A percentile compares a stretch with the other conserved stretches of the same genome.
Conservation (phyloP, 2,888 invertebrate genomes). For the Malthinus seriepunctatus region DNA sequence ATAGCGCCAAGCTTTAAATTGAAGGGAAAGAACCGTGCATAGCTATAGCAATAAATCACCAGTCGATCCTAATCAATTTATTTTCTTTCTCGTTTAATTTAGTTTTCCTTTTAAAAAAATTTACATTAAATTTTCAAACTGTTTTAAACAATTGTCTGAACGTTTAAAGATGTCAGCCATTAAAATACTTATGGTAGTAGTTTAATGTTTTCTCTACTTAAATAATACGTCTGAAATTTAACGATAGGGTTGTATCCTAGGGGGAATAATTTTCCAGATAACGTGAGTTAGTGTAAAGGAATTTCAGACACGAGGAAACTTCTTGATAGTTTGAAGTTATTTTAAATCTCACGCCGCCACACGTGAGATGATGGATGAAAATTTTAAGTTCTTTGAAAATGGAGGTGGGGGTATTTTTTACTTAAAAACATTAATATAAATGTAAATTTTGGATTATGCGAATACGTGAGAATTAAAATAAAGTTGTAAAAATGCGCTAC, state of each 20-base stretch:
- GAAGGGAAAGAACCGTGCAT: not conserved
- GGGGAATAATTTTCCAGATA: constrained; percentile 8
- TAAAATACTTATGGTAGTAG: not conserved
- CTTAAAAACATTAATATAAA: too few species aligned
- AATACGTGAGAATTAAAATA: too few species aligned
- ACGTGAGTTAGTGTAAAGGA: constrained; percentile 6
- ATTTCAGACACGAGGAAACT: constrained; percentile 4
- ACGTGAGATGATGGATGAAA: not conserved
- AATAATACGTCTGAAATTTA: not conserved
- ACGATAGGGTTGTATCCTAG: constrained; percentile 3
- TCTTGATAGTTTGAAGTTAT: constrained; percentile 6
- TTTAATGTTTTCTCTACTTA: constrained; percentile 1
- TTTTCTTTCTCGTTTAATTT: not conserved
- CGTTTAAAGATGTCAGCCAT: too few species aligned
- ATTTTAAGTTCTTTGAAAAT: too few species aligned
- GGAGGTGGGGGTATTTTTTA: too few species aligned
- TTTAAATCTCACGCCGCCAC: not conserved
- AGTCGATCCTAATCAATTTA: not conserved
- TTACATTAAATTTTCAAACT: too few species aligned
- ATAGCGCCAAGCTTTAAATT: not conserved
- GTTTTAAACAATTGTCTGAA: too few species aligned
- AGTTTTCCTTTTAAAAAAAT: too few species aligned
- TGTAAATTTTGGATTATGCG: too few species aligned
- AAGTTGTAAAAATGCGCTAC: too few species aligned
- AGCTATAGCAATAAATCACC: not conserved